Evolutionary conservation across 2,797 vertebrate species (phyloP).

Genomic region (Percopsis omiscomaycus): DNA sequence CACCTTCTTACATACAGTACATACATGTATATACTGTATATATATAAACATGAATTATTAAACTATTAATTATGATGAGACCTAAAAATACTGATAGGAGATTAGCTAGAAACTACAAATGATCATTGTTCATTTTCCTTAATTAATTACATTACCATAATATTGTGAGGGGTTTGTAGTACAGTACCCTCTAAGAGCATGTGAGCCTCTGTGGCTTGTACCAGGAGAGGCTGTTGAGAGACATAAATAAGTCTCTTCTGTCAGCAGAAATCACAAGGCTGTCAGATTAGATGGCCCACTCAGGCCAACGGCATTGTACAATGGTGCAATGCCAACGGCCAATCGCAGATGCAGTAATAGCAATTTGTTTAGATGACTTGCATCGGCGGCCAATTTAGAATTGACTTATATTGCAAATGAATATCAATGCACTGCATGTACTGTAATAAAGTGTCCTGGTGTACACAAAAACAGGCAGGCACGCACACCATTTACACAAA

Average conservation of each 20-base stretch:
- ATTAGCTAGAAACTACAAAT: too few relatives aligned
- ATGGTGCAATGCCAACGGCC: conserved; percentile 16
- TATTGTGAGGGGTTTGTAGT: conserved; percentile 59
- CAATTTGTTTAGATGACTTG: conserved; percentile 35
- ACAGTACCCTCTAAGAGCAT: conserved; percentile 59
- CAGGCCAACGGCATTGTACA: conserved; percentile 13
- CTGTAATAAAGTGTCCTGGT: conserved; percentile 36
- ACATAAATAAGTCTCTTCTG: conserved; percentile 68
- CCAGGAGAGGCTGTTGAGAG: conserved; percentile 58
- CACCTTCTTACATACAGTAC: conserved; percentile 6
- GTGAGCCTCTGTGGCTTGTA: conserved; percentile 63
- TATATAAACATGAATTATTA: not conserved
- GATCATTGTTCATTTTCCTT: too few relatives aligned
- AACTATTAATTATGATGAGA: not conserved
- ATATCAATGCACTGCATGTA: conserved; percentile 41
- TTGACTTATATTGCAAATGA: conserved; percentile 28
- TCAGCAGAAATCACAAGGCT: conserved; percentile 68
- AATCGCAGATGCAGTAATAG: conserved; percentile 23
- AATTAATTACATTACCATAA: too few relatives aligned
- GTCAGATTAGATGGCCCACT: conserved; percentile 57
- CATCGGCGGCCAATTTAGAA: conserved; percentile 36
- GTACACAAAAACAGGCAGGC: conserved; percentile 1
- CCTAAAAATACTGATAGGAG: too few relatives aligned
- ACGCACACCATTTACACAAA: conserved; percentile 14
- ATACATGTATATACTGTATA: not conserved